These are phyloP conservation scores for Benthosema pterotum DNA, from an alignment of 2,797 vertebrate species.

Conservation along the genomic window DNA sequence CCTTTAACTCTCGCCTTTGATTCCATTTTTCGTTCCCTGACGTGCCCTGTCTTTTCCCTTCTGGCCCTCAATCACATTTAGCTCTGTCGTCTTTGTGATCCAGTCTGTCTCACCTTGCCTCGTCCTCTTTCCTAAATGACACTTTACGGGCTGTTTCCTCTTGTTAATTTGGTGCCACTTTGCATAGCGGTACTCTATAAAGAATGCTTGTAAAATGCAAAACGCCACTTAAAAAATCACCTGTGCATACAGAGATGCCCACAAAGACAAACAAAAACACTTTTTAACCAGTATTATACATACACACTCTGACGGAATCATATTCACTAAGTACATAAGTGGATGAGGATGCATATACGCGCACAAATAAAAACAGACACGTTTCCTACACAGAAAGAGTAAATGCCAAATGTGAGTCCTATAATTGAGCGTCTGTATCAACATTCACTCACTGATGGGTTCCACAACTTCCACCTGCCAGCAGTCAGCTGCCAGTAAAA, in stretches of 20 bases:
- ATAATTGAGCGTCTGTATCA: conserved; percentile 53
- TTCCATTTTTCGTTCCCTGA: conserved; percentile 38
- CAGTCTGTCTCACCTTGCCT: conserved; percentile 62
- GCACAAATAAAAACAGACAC: conserved; percentile 50
- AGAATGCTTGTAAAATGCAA: conserved; percentile 65
- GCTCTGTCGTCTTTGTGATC: conserved; percentile 18
- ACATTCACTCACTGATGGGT: conserved; percentile 54
- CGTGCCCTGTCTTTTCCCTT: conserved; percentile 39
- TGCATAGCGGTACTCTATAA: conserved; percentile 69
- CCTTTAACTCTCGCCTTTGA: conserved; percentile 19
- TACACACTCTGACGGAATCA: neutral
- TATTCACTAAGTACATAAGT: neutral
- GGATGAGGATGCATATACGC: conserved; percentile 33
- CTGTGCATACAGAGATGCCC: conserved; percentile 20
- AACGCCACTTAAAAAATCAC: conserved; percentile 13
- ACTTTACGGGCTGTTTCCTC: conserved; percentile 64
- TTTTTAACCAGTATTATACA: conserved; percentile 4
- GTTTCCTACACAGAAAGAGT: conserved; percentile 25
- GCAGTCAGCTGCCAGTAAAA: conserved; percentile 71
- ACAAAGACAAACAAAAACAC: conserved; percentile 24
- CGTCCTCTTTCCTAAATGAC: conserved; percentile 63
- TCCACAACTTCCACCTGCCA: conserved; percentile 57
- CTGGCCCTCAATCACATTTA: conserved; percentile 14
- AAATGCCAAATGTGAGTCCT: neutral
- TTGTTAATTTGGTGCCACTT: conserved; percentile 66